Evolutionary conservation across 1,140 invertebrate genomes (phyloP), one percentile per base, ranked within the genome.

Genomic region (Drosophila ananassae): DNA sequence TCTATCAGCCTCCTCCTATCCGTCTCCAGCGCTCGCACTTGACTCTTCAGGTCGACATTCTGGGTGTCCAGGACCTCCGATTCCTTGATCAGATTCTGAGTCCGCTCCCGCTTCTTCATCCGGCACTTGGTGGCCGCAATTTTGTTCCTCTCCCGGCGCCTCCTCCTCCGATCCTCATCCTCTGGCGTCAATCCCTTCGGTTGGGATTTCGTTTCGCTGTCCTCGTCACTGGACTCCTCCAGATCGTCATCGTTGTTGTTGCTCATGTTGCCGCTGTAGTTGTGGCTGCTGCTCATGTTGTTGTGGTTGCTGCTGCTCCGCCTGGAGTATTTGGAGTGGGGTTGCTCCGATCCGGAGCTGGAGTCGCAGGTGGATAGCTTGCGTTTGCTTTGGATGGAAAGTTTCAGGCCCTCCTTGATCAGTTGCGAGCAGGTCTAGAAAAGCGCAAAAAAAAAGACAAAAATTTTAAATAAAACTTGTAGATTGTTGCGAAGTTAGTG

Each of bases 61-160:
- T 97, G 96, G n/a, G 94, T 95, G 91, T 98, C 97, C 12, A 98
- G 92, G 2, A 95, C 94, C 92, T 97, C 96, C 7, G 97, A 97
- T 92, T 98, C 97, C 80, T 96, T 94, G 61, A 98, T 96, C 62
- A 98, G 93, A 71, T 97, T 96, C 51, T 96, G 95, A 1, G 97
- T 98, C 68, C 96, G 95, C 89, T 98, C 97, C 21, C 97, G 95
- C 92, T 98, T 98, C 94, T 98, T 98, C 93, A 97, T 94, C 55
- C 98, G 94, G 92, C 98, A 98, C 92, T 98, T 98, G 17, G 98
- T 98, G 9, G 98, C 98, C 13, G 98, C 98, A 46, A 98, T 96
- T 94, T 98, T 98, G 92, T 99, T 98, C 54, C 97, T 94, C 92
- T 98, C 97, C 71, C 98, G 94, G 79, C 97, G 93, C 55, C 97